Base-by-base conservation (phyloP, 64 coral and sea anemone species). In the Acropora tenuis region DNA sequence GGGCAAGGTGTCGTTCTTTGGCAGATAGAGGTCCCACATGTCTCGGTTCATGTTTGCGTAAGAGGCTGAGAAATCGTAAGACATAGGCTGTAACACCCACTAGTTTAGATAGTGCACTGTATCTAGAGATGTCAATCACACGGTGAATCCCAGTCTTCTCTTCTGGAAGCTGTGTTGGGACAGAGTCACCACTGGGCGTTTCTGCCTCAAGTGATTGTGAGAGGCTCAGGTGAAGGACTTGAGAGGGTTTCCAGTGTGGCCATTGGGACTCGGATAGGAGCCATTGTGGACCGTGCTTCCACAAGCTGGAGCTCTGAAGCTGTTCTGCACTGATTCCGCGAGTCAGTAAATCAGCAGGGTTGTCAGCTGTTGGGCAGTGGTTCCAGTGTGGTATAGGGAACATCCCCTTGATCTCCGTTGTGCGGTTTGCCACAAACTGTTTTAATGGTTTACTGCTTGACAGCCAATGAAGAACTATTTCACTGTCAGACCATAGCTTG, bases 401-500 rank as follows among this genome's bases (percentile, higher is more conserved):
- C n/a, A n/a, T n/a, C n/a, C n/a, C n/a, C n/a, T n/a, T n/a, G n/a
- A n/a, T n/a, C n/a, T n/a, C n/a, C n/a, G n/a, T n/a, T n/a, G 3
- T 47, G 65, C 94, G 52, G 74, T 91, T 95, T 17, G 88, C 87
- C 41, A 95, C 71, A 79, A 91, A 95, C 79, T 91, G 89, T 67
- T 95, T 90, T 17, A 95, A 68, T 0, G 46, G 59, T 75, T 95
- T 90, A n/a, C 41, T 69, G 72, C 87, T 95, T 19, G 69, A n/a
- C 42, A 95, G 68, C 89, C 94, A 91, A 45, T 83, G 42, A 8
- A 95, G 88, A 18, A 95, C 83, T 40, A 91, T 95, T 83, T 91
- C 74, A 75, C 94, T 95, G 47, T 91, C 94, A 74, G 94, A 95
- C 94, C 89, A 95, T 18, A 90, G 73, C 30, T 77, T 58, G 69